Evolutionary conservation across 2,113 vertebrate genomes (phyloP).

Genomic region (Lethenteron reissneri): DNA sequence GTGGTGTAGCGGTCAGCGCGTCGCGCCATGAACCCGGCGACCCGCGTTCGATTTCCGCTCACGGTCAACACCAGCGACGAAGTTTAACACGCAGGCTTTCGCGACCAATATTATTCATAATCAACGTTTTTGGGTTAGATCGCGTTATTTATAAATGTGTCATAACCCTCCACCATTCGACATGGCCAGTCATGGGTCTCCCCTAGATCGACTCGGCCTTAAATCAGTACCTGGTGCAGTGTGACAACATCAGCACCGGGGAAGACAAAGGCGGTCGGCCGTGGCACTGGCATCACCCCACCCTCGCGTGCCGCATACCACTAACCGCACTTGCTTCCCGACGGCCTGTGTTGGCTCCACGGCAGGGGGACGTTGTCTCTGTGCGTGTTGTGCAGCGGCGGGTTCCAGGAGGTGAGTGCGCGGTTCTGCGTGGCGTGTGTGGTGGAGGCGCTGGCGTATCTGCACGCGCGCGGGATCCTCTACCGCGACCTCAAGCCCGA

Average conservation of each 20-base stretch:
- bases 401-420: constrained; percentile 56
- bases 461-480: constrained; percentile 56
- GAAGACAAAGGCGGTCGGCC: too few species aligned
- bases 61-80: not conserved
- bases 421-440: constrained; percentile 73
- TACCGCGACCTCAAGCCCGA: constrained; percentile 83
- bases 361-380: not conserved
- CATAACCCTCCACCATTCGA: too few species aligned
- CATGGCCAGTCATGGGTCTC: not conserved
- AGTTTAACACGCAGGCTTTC: not conserved
- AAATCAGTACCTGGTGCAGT: not conserved
- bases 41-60: not conserved
- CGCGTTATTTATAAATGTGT: too few species aligned
- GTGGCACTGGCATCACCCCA: constrained; percentile 12
- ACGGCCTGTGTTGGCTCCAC: too few species aligned
- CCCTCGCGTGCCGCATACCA: not conserved
- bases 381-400: constrained; percentile 35
- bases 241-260: not conserved
- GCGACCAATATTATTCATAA: too few species aligned
- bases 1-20: not conserved
- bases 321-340: too few species aligned
- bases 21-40: not conserved
- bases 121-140: too few species aligned
- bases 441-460: constrained; percentile 67
- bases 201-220: not conserved